Conservation (phyloP, 2,113 vertebrate species). For the Ophthalmolycus amberensis region DNA sequence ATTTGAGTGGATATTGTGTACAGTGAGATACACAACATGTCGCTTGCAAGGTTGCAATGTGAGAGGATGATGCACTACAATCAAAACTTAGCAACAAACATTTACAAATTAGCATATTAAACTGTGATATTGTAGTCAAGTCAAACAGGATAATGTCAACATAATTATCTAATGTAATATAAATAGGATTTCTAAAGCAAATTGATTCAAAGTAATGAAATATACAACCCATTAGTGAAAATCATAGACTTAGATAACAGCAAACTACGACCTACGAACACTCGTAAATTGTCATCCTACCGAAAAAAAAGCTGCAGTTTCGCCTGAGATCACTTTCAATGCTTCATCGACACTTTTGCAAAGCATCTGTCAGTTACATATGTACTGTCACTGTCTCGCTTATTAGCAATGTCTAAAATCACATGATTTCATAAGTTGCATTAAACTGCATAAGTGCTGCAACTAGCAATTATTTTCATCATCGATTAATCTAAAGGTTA, state of each 20-base stretch:
- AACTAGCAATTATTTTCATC: neutral
- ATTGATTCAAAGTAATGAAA: too few relatives aligned
- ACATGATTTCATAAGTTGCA: neutral
- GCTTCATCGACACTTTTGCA: neutral
- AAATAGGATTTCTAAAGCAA: too few relatives aligned
- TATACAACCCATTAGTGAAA: too few relatives aligned
- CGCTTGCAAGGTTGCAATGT: neutral
- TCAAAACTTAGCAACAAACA: neutral
- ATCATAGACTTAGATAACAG: too few relatives aligned
- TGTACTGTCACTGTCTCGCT: neutral
- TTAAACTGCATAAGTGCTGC: neutral
- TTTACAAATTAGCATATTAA: too few relatives aligned
- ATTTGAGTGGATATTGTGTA: constrained; percentile 28
- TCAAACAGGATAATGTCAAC: too few relatives aligned
- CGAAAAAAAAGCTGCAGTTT: neutral
- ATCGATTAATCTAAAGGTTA: neutral
- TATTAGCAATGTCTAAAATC: neutral
- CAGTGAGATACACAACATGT: constrained; percentile 1
- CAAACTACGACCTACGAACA: too few relatives aligned
- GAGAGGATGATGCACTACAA: neutral
- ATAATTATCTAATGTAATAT: too few relatives aligned
- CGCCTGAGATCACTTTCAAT: neutral
- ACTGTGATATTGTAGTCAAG: too few relatives aligned
- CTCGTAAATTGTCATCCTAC: too few relatives aligned
- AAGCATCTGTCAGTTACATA: neutral